Conservation (phyloP, 2,888 invertebrate genomes). For the Netelia virgata region DNA sequence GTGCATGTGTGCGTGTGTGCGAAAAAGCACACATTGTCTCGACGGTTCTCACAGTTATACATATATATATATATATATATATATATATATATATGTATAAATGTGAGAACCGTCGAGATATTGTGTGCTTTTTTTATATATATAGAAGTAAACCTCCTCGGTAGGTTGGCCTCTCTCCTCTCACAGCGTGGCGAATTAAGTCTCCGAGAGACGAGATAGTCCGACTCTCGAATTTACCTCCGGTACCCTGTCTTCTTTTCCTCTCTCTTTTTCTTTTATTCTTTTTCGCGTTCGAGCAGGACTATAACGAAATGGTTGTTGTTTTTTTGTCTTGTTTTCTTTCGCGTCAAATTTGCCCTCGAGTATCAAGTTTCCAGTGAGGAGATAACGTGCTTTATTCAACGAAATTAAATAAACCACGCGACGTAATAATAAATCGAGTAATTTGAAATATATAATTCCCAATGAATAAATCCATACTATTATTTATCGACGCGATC, state of each 20-base stretch:
- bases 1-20: not conserved
- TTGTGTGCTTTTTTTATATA: too few species aligned
- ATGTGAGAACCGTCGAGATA: too few species aligned
- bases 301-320: conserved; percentile 19
- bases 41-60: not conserved
- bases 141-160: conserved; percentile 23
- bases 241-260: not conserved
- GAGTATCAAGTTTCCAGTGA: not conserved
- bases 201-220: conserved; percentile 66
- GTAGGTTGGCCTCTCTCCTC: conserved; percentile 68
- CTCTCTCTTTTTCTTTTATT: not conserved
- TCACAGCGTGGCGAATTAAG: conserved; percentile 76
- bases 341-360: not conserved
- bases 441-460: not conserved
- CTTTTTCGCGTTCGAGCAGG: not conserved
- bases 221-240: conserved; percentile 44
- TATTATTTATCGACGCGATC: too few species aligned
- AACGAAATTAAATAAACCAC: too few species aligned
- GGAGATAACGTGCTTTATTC: too few species aligned
- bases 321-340: not conserved
- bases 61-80: not conserved
- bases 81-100: not conserved
- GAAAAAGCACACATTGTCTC: conserved; percentile 31
- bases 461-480: not conserved
- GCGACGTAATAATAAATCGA: too few species aligned